phyloP scores from a whole-genome alignment of 2,888 invertebrate species.

The Oxystoma pomonae region DNA sequence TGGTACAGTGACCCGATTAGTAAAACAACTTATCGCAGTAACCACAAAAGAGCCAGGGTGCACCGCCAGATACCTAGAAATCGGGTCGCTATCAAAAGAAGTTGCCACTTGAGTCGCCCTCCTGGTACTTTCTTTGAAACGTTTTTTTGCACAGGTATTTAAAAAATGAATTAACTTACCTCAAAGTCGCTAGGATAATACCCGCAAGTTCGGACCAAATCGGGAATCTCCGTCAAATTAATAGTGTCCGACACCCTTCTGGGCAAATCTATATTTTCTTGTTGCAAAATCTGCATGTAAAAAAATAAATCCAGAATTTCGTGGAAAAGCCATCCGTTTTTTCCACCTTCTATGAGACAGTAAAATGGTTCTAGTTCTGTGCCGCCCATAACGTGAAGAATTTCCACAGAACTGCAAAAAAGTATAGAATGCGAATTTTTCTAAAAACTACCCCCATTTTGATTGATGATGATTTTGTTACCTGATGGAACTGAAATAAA shows the following conservation, averaged over 20 bases:
- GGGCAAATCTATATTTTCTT: conserved; percentile 61
- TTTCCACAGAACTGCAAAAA: conserved; percentile 44
- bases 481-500: no score
- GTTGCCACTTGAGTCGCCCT: no score
- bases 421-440: not conserved
- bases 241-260: conserved; percentile 59
- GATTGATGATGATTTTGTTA: no score
- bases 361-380: conserved; percentile 63
- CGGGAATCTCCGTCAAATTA: conserved; percentile 63
- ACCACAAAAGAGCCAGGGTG: no score
- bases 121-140: no score
- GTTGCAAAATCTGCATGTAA: conserved; percentile 70
- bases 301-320: conserved; percentile 74
- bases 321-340: conserved; percentile 64
- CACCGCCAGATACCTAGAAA: no score
- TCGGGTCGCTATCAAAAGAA: no score
- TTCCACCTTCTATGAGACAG: conserved; percentile 65
- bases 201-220: conserved; percentile 70
- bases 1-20: no score
- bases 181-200: conserved; percentile 73
- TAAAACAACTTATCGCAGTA: no score
- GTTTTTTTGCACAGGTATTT: no score
- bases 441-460: no score
- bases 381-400: conserved; percentile 53
- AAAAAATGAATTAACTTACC: no score